Conservation (phyloP, 2,113 vertebrate genomes). For the Podarcis muralis region DNA sequence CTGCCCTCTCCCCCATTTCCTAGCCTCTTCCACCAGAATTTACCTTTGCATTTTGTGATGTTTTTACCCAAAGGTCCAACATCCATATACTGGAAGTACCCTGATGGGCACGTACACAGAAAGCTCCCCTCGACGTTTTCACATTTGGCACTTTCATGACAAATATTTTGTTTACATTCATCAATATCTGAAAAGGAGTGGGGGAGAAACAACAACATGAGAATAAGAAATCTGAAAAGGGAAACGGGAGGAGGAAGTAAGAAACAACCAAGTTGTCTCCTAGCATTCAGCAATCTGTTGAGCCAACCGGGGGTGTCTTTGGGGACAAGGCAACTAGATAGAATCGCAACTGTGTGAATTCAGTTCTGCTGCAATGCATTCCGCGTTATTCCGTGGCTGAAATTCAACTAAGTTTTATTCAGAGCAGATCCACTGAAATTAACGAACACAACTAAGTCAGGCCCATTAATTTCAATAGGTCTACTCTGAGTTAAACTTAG, state of each 20-base stretch:
- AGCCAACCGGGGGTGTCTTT: not conserved
- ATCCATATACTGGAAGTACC: not conserved
- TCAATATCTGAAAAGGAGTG: slow-evolving; percentile 3
- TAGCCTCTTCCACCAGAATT: not conserved
- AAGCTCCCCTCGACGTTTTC: rapidly evolving
- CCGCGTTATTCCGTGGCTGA: not conserved
- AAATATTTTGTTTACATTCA: not conserved
- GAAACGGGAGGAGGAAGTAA: not conserved
- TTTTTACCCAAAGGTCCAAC: not conserved
- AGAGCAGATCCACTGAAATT: no score
- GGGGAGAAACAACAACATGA: not conserved
- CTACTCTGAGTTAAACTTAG: no score
- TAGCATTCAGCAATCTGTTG: not conserved
- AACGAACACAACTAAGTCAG: no score
- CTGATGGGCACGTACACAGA: not conserved
- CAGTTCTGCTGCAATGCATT: not conserved
- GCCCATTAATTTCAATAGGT: no score
- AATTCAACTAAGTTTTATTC: no score
- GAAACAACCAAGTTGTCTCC: not conserved
- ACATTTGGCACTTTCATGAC: not conserved
- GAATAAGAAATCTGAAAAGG: not conserved
- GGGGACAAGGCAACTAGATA: not conserved
- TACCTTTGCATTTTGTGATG: slow-evolving; percentile 15
- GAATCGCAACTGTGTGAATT: not conserved
- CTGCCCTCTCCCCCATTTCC: not conserved